Base-by-base conservation (phyloP, 2,888 invertebrate species). In the Dermolepida albohirtum region DNA sequence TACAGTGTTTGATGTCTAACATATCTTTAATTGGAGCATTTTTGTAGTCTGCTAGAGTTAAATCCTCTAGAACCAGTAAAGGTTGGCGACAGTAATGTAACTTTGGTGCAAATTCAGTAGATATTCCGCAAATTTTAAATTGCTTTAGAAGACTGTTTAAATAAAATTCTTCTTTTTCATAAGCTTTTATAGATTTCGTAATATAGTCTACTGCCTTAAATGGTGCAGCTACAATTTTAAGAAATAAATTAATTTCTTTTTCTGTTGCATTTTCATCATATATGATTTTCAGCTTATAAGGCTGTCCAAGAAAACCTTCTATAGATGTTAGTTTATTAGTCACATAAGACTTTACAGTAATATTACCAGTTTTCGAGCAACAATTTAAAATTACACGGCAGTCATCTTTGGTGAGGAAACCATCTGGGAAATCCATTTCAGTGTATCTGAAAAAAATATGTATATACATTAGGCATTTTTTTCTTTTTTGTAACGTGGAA, bases 1-100 rank as follows among this genome's bases (percentile, higher is more conserved):
- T 74, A 10, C 84, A 86, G 71, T 88, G 87, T 1, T 81, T 78
- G 59, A 83, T 77, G 69, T 87, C 86, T 52, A 87, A 85, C 1
- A 76, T 67, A 64, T 83, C 80, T 17, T 83, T 73, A 50, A 77
- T 78, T 5, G 66, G 66, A 12, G 71, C 68, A 1, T 73, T 66
- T 68, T 51, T 73, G 62, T 73, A 81, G 0, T 71, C 71, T 5
- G 55, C 43, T 11, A 70, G 4, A 1, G 72, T 68, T 43, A 81
- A 69, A 71, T 81, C 78, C 65, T 81, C 79, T 41, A 81, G 64
- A 14, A 80, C 76, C 0, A 78, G 69, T 7, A 73, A 57, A 47
- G 75, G 71, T 0, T 75, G 72, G 43, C 75, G 76, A 57, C 75
- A 76, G 6, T 78, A 72, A 64, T 77, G 79, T 50, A 73, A 71